These are phyloP conservation scores for Necrosyrtes monachus DNA, from an alignment of 2,797 vertebrate species.

Conservation along the genomic window DNA sequence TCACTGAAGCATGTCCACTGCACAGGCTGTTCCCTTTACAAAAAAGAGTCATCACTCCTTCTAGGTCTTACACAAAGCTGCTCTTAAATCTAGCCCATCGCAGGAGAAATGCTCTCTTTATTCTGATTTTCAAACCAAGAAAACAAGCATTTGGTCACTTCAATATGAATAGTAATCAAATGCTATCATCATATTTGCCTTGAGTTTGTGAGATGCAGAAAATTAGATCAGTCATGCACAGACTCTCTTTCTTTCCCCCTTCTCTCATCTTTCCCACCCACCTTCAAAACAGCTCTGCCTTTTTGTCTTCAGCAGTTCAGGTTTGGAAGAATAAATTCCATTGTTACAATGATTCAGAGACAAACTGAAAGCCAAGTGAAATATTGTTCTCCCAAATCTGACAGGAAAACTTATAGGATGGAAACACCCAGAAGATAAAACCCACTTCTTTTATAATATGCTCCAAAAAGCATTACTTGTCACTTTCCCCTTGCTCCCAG, in stretches of 20 bases:
- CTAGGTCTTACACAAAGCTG: not conserved
- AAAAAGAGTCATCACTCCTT: not conserved
- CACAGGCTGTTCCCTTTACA: not conserved
- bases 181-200: not conserved
- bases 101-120: not conserved
- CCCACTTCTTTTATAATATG: slow-evolving; percentile 32
- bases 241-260: not conserved
- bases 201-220: not conserved
- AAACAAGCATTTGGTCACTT: not conserved
- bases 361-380: slow-evolving; percentile 34
- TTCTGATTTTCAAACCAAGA: not conserved
- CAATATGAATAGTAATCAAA: not conserved
- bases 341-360: slow-evolving; percentile 50
- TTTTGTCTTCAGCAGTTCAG: not conserved
- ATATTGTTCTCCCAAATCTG: slow-evolving; percentile 30
- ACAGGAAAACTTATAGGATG: slow-evolving; percentile 25
- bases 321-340: slow-evolving; percentile 15
- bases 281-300: not conserved
- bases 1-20: not conserved
- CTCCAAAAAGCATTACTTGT: slow-evolving; percentile 37
- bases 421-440: slow-evolving; percentile 47
- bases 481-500: slow-evolving; percentile 35
- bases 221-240: not conserved
- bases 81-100: not conserved
- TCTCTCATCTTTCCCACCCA: not conserved